Evolutionary conservation across 2,888 invertebrate genomes (phyloP), one percentile per base, ranked within the genome.

Genomic region (Lithosia quadra): DNA sequence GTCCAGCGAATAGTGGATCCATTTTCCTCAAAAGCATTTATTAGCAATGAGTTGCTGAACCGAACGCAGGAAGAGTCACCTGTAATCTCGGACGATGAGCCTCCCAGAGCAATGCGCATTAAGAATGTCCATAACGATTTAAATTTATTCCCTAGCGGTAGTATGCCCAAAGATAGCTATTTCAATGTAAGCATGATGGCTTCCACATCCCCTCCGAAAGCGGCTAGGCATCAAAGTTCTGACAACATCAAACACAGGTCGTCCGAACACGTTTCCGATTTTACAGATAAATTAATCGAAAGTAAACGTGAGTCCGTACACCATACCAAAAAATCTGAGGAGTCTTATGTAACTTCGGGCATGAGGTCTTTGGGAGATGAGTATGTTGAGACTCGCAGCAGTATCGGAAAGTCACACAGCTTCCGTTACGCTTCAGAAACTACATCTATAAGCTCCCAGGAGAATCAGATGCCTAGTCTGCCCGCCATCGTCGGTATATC

Each of bases 351-450:
- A 5, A 87, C 87, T 53, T 90, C 92, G 8, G 92, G 90, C 11
- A 74, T 92, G 68, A 88, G 92, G 77, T 93, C 94, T 69, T 84
- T 94, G n/a, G 94, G 93, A 33, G 94, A 94, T 56, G 94, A 95
- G 77, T 94, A 89, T 69, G 84, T 90, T 36, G 95, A 92, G 82
- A 89, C 94, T 39, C 92, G 95, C 75, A 96, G 96, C 87, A 95
- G 96, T 28, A 95, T 97, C 33, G 96, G 96, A 64, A 97, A 97
- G 86, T 97, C 97, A 2, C 96, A 97, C 75, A 97, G 97, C 83
- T 97, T 97, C 89, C 96, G 96, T 82, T 95, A 95, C 85, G 95
- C 96, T 74, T 95, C 95, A 43, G 95, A 96, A 78, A 88, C 92
- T 13, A 88, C 92, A 67, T 94, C 95, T 4, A 91, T 93, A 67